Base-by-base conservation (phyloP, 2,888 invertebrate species). In the Chymomyza caudatula region DNA sequence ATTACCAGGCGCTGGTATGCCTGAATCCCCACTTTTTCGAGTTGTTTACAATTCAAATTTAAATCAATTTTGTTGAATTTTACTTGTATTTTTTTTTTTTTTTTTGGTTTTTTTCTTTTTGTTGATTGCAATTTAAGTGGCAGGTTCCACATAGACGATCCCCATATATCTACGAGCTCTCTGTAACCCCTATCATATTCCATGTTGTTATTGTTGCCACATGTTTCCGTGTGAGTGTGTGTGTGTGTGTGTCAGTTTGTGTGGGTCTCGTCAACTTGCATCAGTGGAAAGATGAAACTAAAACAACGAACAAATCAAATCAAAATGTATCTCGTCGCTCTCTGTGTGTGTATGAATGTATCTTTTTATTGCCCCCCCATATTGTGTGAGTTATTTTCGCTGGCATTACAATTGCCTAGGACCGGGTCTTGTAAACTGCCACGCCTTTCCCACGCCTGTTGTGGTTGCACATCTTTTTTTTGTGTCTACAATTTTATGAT, bases 111-210 rank as follows among this genome's bases (percentile, higher is more conserved):
- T 53, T 67, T 11, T 15, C 15, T 47, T 17, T 47, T 56, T 73
- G 82, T 63, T 84, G 85, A 78, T 84, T 83, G 85, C 74, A 56
- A 60, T 75, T 84, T 78, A 84, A 83, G 86, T 83, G 79, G 70
- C 81, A 81, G 67, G 60, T 65, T 82, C 63, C 83, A 60, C 47
- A 15, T 47, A 19, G 47, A 15, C 19, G 15, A 13, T 47, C 47
- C 17, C 47, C 47, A 17, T 47, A 15, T 37, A 5, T 37, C 8
- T 11, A 37, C 11, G 29, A 37, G 29, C 29, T 37, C 17, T 17
- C 2, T 4, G 17, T 47, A 47, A 47, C 47, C 47, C 47, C 47
- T 19, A 19, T 47, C 47, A 47, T 47, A 47, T 47, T 47, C 11
- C 29, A n/a, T 80, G 74, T 74, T 4, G 29, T 71, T 77, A 74